Percentiles rank a stretch among this genome's conserved stretches.
phyloP scores from a whole-genome alignment of 92 coral and sea anemone species.

The Porites cylindrica region DNA sequence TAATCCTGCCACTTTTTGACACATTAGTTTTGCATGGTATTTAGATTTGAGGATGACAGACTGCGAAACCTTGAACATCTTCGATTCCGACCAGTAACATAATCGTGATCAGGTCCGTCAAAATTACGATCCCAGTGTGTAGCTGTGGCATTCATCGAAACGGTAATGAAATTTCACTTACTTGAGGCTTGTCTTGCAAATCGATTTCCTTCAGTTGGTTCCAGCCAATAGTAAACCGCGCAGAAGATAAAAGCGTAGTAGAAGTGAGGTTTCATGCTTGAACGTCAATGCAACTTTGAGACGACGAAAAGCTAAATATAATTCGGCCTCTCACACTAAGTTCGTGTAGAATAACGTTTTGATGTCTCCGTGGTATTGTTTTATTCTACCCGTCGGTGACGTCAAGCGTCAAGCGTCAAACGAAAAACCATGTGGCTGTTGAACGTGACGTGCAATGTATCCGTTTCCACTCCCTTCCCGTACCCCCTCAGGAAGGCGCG shows the following conservation, averaged over 20 bases:
- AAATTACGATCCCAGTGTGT: too few species aligned
- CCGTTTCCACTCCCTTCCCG: too few species aligned
- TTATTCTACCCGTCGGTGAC: conserved; percentile 19
- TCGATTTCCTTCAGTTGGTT: not conserved
- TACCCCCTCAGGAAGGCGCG: too few species aligned
- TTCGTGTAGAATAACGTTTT: conserved; percentile 17
- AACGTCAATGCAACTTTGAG: not conserved
- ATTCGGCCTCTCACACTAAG: not conserved
- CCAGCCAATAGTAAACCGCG: not conserved
- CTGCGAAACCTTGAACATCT: too few species aligned
- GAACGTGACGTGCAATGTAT: too few species aligned
- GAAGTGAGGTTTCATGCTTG: not conserved
- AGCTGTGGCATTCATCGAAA: too few species aligned
- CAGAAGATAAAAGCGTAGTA: not conserved
- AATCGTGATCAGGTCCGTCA: not conserved
- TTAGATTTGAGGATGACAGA: too few species aligned
- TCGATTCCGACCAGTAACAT: too few species aligned
- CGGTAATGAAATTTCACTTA: too few species aligned
- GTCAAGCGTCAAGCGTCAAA: conserved; percentile 8
- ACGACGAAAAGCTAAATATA: not conserved
- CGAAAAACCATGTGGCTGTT: too few species aligned
- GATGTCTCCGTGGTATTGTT: not conserved
- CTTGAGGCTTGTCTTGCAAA: too few species aligned
- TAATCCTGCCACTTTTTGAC: not conserved
- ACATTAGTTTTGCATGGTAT: too few species aligned